Evolutionary conservation across 2,797 vertebrate genomes (phyloP), one percentile per base, ranked within the genome.

Genomic region (Okamejei kenojei): DNA sequence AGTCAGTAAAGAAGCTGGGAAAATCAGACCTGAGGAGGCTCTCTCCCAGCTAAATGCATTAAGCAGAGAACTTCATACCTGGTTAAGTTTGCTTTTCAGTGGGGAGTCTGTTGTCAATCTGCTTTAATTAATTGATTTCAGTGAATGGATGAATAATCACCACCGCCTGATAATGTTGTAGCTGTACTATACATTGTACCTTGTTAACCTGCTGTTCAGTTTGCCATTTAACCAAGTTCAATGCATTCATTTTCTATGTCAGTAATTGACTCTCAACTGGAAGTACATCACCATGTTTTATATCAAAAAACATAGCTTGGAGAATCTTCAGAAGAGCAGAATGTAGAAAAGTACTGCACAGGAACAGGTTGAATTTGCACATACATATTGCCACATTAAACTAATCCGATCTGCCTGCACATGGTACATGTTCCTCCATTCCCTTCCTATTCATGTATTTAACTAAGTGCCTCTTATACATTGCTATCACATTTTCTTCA

Each of bases 61-160:
- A 58, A 82, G 23, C 21, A 13, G 21, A 58, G 45, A 54, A 58
- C 2, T 63, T 17, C 58, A n/a, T 61, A 32, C 26, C 26, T 86
- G 21, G 45, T 84, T 84, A 4, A 58, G 81, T 61, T 54, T 84
- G 26, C 29, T 63, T 63, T 86, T 86, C 29, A 63, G 58, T 32
- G 54, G 13, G n/a, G 54, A 4, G 0, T 13, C 9, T 86, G 82
- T 13, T 63, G n/a, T 86, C 58, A 86, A 32, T 86, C 82, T n/a
- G 26, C 5, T n/a, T 63, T 61, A 63, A 86, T 86, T 54, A 63
- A 86, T 63, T 86, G 11, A 86, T 63, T 63, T 86, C 82, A 86
- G 58, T 86, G 82, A 86, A 63, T 86, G 82, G 63, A n/a, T 86
- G 82, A 86, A 61, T 86, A 63, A n/a, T 8, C 23, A n/a, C 82